Evolutionary conservation across 2,113 vertebrate species (phyloP).

Genomic region (Toxotes jaculatrix): DNA sequence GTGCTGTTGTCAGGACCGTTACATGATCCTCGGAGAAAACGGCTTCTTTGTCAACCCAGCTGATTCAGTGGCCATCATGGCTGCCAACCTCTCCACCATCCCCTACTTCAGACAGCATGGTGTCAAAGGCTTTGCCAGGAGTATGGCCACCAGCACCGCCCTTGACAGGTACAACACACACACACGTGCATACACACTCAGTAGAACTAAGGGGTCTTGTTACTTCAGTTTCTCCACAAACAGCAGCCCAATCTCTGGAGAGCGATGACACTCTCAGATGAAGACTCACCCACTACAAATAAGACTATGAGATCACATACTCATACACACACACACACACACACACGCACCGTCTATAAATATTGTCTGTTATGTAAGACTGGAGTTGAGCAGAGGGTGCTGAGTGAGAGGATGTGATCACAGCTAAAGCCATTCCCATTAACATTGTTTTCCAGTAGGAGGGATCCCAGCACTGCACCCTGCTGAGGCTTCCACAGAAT

Average conservation of each 20-base stretch:
- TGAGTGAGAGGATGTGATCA: slow-evolving; percentile 63
- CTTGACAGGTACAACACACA: slow-evolving; percentile 90
- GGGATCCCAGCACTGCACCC: slow-evolving; percentile 45
- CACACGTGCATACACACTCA: slow-evolving; percentile 7
- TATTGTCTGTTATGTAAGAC: slow-evolving; percentile 76
- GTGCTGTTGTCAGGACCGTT: slow-evolving; percentile 89
- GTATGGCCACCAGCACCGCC: slow-evolving; percentile 96
- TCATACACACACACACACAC: slow-evolving; percentile 31
- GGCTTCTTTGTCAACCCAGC: slow-evolving; percentile 98
- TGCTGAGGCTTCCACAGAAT: slow-evolving; percentile 10
- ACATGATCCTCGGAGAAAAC: slow-evolving; percentile 97
- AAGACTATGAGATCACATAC: slow-evolving; percentile 73
- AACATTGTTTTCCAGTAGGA: slow-evolving; percentile 62
- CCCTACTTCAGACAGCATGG: slow-evolving; percentile 95
- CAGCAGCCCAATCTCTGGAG: slow-evolving; percentile 39
- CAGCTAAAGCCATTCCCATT: slow-evolving; percentile 61
- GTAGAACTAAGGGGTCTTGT: neutral
- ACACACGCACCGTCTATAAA: slow-evolving; percentile 77
- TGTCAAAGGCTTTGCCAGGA: slow-evolving; percentile 93
- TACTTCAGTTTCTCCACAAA: slow-evolving; percentile 18
- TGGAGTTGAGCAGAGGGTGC: slow-evolving; percentile 35
- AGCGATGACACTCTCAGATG: slow-evolving; percentile 25
- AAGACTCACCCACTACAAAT: slow-evolving; percentile 77
- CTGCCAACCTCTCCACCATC: slow-evolving; percentile 94
- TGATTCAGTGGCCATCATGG: slow-evolving; percentile 96